phyloP scores from a whole-genome alignment of 2,797 vertebrate genomes.

The Phyllotis vaccarum region DNA sequence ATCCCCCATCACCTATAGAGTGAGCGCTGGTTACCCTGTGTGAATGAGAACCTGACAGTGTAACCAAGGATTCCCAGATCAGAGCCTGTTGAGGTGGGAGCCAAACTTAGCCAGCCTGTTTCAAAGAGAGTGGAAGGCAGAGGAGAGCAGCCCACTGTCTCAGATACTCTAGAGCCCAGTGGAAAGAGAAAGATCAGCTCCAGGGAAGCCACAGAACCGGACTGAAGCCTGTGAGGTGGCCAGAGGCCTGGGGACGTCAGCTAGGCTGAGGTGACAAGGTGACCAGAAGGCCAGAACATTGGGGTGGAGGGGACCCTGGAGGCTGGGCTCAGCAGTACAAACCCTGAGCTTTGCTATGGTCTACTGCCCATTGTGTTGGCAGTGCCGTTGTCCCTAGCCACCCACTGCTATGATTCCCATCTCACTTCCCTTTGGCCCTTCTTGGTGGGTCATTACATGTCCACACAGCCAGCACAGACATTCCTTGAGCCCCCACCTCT shows the following conservation, averaged over 20 bases:
- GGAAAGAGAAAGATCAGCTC: not conserved
- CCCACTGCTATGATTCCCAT: fast-evolving
- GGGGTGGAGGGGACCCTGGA: not conserved
- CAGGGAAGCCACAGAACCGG: fast-evolving
- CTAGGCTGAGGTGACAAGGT: not conserved
- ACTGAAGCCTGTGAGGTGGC: fast-evolving
- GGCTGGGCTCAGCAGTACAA: not conserved
- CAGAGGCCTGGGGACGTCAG: not conserved
- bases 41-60: not conserved
- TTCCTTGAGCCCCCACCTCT: not conserved
- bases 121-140: not conserved
- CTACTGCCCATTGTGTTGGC: not conserved
- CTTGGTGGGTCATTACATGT: not conserved
- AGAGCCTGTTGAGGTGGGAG: not conserved
- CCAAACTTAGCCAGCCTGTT: not conserved
- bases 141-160: not conserved
- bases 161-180: not conserved
- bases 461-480: not conserved
- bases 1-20: fast-evolving
- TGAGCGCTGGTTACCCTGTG: fast-evolving
- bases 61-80: not conserved
- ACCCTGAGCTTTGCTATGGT: fast-evolving
- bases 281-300: not conserved
- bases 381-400: no score
- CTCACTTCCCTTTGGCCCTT: not conserved